Base-by-base conservation (phyloP, 2,888 invertebrate genomes). In the Junonia oenone region DNA sequence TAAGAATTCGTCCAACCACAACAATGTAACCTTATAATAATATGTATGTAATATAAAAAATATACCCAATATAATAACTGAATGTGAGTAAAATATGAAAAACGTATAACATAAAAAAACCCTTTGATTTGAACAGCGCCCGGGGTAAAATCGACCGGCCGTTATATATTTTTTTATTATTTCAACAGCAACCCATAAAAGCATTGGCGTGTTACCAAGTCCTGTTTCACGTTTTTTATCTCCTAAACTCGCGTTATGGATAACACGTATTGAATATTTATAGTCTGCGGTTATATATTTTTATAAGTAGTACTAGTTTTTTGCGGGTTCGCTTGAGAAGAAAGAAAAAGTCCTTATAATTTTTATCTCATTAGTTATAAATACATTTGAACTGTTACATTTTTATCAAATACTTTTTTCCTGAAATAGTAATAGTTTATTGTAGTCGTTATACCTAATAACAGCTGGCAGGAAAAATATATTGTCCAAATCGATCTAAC, bases 201-300 rank as follows among this genome's bases (percentile, higher is more conserved):
- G 61, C 64, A 51, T 67, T 72, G 69, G 72, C 69, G 37, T 38
- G 37, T 27, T 51, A 63, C 73, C 70, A 74, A 68, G 55, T 58
- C 61, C 56, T 53, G 62, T 63, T 61, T 65, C 63, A 65, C 35
- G 11, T 40, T 67, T 66, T 63, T 63, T 71, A 68, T 68, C 68
- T 66, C 57, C 57, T 62, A 68, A 69, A 68, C 67, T 62, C 59
- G 65, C 64, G 62, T 67, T 67, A 53, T 51, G 51, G 31, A 46
- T 55, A 50, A 50, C 56, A 55, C 56, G 53, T 66, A 68, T 69
- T 69, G 67, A 69, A 71, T 69, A 68, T 70, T 68, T 66, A 68
- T 67, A 63, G 14, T 6, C 22, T 15, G 35, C 17, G 14, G 13
- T 29, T 38, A 27, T 4, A 15, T 55, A 17, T 19, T 14, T 27